Conservation (phyloP, 2,888 invertebrate genomes). For the Heliconius ethilla region DNA sequence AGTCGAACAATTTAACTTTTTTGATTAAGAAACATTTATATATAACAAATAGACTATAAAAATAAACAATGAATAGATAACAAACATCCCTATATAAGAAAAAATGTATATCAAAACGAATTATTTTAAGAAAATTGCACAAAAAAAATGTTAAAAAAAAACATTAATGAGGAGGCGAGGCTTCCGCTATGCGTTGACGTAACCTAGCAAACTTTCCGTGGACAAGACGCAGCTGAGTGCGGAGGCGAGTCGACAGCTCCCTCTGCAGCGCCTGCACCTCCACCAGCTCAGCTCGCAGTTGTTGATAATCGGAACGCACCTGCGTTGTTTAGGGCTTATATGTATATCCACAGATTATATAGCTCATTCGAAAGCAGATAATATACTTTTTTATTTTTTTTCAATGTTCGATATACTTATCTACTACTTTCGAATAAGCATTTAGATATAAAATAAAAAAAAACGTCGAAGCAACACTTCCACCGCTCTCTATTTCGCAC, state of each 20-base stretch:
- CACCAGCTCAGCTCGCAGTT: constrained; percentile 88
- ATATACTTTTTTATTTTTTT: neutral
- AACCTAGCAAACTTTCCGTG: constrained; percentile 88
- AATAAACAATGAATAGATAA: neutral
- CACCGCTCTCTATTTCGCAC: constrained; percentile 36
- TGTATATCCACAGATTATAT: constrained; percentile 7
- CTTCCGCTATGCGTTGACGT: constrained; percentile 85
- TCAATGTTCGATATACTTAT: neutral
- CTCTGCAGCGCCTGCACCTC: constrained; percentile 91
- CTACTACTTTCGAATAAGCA: constrained; percentile 11
- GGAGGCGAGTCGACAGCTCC: constrained; percentile 88
- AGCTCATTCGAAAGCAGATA: constrained; percentile 27
- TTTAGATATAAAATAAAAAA: neutral
- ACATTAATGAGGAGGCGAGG: constrained; percentile 63
- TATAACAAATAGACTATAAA: neutral
- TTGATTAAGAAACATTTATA: neutral
- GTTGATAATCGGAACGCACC: constrained; percentile 89
- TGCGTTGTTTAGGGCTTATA: constrained; percentile 48
- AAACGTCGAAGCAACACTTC: constrained; percentile 33
- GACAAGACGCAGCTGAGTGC: constrained; percentile 86
- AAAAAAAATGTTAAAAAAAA: neutral
- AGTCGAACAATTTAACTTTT: neutral
- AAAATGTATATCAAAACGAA: neutral
- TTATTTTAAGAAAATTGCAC: neutral
- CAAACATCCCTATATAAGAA: neutral